These are phyloP conservation scores for Macaria notata DNA, from an alignment of 2,888 invertebrate genomes.

Conservation along the genomic window DNA sequence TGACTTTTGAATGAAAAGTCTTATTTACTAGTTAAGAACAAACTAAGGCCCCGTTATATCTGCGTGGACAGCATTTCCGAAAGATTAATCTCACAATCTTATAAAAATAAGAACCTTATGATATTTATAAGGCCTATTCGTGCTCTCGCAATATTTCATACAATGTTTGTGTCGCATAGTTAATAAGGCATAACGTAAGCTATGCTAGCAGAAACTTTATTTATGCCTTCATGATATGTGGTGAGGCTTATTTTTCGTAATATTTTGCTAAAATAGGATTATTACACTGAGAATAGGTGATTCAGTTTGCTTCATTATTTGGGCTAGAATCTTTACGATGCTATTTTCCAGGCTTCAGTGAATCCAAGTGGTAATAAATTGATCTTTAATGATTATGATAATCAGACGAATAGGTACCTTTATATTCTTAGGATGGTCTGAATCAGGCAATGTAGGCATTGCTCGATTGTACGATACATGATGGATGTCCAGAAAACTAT, in stretches of 20 bases:
- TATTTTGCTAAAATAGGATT: conserved; percentile 23
- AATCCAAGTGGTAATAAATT: no score
- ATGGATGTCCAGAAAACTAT: no score
- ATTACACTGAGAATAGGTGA: background rate
- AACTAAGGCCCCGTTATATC: background rate
- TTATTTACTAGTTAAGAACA: no score
- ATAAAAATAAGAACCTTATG: conserved; percentile 21
- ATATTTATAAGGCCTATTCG: conserved; percentile 45
- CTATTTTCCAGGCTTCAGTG: no score
- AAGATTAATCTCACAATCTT: background rate
- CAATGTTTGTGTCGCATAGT: conserved; percentile 71
- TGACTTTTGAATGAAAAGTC: no score
- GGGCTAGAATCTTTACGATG: no score
- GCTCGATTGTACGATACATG: no score
- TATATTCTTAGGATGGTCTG: no score
- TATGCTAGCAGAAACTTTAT: conserved; percentile 53
- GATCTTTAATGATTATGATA: no score
- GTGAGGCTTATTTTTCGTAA: conserved; percentile 20
- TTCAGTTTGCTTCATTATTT: no score
- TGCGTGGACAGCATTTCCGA: background rate
- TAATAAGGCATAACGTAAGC: conserved; percentile 71
- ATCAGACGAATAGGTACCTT: no score
- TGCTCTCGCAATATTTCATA: conserved; percentile 55
- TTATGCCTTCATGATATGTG: conserved; percentile 32
- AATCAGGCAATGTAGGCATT: no score